Evolutionary conservation across 1,140 invertebrate genomes (phyloP).

Genomic region (Ceratosolen fusciceps): DNA sequence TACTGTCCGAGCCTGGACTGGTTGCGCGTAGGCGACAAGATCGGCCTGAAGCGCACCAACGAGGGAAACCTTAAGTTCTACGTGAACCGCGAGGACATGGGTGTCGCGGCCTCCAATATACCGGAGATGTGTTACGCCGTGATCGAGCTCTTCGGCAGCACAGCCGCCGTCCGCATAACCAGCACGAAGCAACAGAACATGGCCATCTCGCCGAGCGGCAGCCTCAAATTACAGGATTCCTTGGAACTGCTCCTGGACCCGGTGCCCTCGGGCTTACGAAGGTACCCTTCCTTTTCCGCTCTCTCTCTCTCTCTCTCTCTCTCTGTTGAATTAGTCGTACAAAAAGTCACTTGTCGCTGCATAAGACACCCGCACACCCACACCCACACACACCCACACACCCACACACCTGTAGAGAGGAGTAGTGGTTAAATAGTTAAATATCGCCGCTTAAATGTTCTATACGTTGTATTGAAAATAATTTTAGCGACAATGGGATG

Average conservation of each 20-base stretch:
- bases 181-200: conserved; percentile 70
- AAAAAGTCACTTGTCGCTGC: too few relatives aligned
- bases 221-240: conserved; percentile 76
- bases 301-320: background rate
- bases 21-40: conserved; percentile 81
- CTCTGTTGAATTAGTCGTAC: background rate
- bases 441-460: background rate
- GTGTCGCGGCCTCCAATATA: conserved; percentile 83
- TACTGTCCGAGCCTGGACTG: conserved; percentile 85
- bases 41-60: conserved; percentile 77
- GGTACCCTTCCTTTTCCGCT: conserved; percentile 51
- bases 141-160: conserved; percentile 81
- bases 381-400: too few relatives aligned
- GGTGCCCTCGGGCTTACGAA: conserved; percentile 68
- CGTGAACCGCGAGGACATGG: conserved; percentile 88
- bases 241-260: conserved; percentile 76
- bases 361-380: too few relatives aligned
- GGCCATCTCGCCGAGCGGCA: conserved; percentile 74
- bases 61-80: conserved; percentile 76
- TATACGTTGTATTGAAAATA: background rate
- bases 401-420: too few relatives aligned
- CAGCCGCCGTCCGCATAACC: conserved; percentile 77
- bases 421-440: too few relatives aligned
- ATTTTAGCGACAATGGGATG: conserved; percentile 63
- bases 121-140: conserved; percentile 84